These are phyloP conservation scores for Neosalanx taihuensis DNA, from an alignment of 2,797 vertebrate species.

Conservation along the genomic window DNA sequence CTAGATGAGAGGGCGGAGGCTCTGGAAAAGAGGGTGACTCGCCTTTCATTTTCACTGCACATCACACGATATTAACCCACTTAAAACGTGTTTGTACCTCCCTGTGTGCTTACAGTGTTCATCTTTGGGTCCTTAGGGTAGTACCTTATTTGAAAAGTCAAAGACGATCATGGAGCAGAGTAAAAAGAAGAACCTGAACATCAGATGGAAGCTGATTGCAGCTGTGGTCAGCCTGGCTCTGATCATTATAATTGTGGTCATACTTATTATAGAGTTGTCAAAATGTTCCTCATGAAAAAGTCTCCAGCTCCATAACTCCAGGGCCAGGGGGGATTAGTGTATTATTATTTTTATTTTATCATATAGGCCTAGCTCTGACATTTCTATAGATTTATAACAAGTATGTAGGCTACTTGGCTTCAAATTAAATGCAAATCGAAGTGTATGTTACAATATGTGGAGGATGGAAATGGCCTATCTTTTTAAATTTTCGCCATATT, in stretches of 20 bases:
- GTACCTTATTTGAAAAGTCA: background rate
- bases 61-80: background rate
- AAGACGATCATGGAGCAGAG: background rate
- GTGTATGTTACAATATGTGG: no score
- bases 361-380: no score
- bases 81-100: background rate
- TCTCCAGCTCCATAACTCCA: background rate
- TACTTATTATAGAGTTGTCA: background rate
- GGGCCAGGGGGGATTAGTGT: background rate
- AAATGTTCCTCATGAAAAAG: background rate
- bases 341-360: no score
- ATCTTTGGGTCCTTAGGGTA: background rate
- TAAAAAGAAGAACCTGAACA: background rate
- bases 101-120: background rate
- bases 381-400: no score
- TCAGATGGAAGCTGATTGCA: background rate
- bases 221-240: background rate
- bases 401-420: no score
- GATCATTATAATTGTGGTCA: background rate
- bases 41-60: background rate
- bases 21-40: background rate
- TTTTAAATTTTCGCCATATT: no score
- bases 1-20: conserved; percentile 2
- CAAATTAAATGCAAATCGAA: no score
- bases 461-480: no score